Conservation (phyloP, 2,888 invertebrate genomes). For the Cephonodes hylas region DNA sequence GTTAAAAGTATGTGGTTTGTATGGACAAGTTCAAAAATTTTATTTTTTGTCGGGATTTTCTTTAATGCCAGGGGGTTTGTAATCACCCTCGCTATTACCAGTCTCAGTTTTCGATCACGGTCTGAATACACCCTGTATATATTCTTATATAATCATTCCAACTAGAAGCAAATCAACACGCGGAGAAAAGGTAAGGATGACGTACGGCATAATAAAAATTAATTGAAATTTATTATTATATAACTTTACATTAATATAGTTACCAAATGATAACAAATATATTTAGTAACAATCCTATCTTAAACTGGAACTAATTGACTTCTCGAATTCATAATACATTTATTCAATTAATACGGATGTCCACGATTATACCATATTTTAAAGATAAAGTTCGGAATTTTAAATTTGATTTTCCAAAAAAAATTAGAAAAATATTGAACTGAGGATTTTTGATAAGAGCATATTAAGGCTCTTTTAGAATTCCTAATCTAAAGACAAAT, state of each 20-base stretch:
- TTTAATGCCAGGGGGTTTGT: no score
- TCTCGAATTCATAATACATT: not conserved
- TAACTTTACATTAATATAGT: not conserved
- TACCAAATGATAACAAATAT: not conserved
- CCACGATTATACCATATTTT: slow-evolving; percentile 11
- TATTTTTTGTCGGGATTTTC: no score
- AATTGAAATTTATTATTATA: not conserved
- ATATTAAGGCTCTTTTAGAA: not conserved
- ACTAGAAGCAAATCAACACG: not conserved
- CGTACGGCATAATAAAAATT: not conserved
- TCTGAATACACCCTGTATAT: no score
- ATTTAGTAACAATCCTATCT: not conserved
- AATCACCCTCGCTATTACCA: no score
- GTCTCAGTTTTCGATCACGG: no score
- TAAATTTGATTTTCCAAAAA: not conserved
- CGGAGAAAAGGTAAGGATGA: not conserved
- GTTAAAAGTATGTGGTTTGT: no score
- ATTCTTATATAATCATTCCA: not conserved
- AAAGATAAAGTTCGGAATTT: not conserved
- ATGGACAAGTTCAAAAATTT: no score
- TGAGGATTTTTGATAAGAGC: not conserved
- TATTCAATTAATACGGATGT: not conserved
- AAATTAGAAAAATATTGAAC: not conserved
- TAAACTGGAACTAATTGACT: slow-evolving; percentile 3
- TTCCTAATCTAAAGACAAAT: not conserved